A percentile compares a stretch with the other conserved stretches of the same genome.
These are phyloP conservation scores for Phataginus tricuspis DNA, from an alignment of 2,797 vertebrate genomes.

Conservation along the genomic window DNA sequence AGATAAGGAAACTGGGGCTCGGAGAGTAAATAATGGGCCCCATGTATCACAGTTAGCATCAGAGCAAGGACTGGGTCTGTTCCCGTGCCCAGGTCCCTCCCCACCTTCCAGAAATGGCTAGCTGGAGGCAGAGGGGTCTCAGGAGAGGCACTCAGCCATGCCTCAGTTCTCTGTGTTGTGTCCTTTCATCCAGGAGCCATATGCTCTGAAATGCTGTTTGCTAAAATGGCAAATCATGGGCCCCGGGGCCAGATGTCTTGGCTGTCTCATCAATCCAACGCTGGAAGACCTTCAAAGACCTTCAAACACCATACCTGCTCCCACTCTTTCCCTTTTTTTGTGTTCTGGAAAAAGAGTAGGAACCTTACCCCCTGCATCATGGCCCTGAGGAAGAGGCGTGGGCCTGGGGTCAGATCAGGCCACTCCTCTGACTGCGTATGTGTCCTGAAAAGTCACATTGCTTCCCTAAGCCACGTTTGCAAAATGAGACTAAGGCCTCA, in stretches of 20 bases:
- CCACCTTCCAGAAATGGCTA: neutral
- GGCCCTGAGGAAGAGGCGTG: neutral
- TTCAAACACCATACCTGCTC: rapidly evolving
- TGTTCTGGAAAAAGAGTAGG: neutral
- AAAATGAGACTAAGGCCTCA: neutral
- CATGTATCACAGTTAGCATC: neutral
- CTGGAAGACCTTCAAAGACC: neutral
- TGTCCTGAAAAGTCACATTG: neutral
- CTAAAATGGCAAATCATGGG: neutral
- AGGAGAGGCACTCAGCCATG: rapidly evolving
- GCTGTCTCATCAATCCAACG: neutral
- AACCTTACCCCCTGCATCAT: neutral
- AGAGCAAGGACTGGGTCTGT: neutral
- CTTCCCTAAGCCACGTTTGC: neutral
- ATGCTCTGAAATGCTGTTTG: neutral
- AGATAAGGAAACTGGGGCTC: neutral
- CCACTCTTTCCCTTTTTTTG: neutral
- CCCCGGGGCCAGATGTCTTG: neutral
- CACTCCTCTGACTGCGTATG: neutral
- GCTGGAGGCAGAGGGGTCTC: neutral
- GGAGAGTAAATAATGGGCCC: neutral
- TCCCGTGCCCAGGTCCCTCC: neutral
- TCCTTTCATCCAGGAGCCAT: neutral
- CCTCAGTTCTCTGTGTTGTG: neutral
- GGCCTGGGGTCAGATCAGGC: neutral